phyloP scores from a whole-genome alignment of 2,113 vertebrate species.

The Megaceryle torquata region DNA sequence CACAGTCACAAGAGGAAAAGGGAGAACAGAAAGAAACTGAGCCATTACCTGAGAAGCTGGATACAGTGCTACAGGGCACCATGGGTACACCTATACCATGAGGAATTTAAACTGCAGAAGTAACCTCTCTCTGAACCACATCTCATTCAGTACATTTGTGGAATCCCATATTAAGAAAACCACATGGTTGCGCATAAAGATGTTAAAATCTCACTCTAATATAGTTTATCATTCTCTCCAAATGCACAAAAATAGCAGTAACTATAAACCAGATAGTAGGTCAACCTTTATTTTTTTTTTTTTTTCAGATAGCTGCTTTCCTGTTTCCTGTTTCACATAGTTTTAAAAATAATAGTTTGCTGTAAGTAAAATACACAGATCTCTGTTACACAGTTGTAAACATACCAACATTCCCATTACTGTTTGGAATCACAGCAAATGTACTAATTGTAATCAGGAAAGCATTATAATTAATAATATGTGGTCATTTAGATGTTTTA shows the following conservation, averaged over 20 bases:
- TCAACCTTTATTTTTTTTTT: neutral
- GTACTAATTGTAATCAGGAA: neutral
- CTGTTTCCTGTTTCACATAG: slow-evolving; percentile 7
- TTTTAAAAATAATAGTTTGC: slow-evolving; percentile 38
- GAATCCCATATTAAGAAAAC: neutral
- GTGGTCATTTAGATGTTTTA: neutral
- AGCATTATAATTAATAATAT: neutral
- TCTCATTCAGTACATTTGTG: neutral
- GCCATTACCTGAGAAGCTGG: neutral
- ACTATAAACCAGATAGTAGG: neutral
- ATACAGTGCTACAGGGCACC: neutral
- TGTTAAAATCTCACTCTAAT: neutral
- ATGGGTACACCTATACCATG: neutral
- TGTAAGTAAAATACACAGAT: neutral
- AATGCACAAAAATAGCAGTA: neutral
- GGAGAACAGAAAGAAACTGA: neutral
- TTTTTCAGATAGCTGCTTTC: neutral
- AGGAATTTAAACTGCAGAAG: neutral
- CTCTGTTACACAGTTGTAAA: neutral
- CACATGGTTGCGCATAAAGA: neutral
- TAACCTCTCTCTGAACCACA: neutral
- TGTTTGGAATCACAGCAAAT: slow-evolving; percentile 40
- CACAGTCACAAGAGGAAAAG: neutral
- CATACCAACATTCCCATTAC: neutral
- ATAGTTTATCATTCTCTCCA: neutral